A percentile compares a stretch with the other conserved stretches of the same genome.
Evolutionary conservation across 2,797 vertebrate species (phyloP).

Genomic region (Choloepus didactylus): DNA sequence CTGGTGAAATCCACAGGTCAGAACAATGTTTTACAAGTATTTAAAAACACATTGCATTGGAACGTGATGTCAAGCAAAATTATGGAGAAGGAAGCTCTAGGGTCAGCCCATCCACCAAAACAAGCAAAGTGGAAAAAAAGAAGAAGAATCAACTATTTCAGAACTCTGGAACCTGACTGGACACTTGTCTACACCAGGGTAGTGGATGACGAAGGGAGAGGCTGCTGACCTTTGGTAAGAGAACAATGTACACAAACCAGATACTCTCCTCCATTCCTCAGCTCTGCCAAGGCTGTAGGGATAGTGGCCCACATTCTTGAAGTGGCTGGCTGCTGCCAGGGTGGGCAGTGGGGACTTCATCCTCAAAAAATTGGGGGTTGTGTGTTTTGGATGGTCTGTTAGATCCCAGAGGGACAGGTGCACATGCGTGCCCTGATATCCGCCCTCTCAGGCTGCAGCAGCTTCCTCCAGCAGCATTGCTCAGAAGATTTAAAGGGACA

Average conservation of each 20-base stretch:
- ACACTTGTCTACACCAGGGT: background rate
- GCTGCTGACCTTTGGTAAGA: background rate
- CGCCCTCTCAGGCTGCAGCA: background rate
- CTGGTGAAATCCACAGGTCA: background rate
- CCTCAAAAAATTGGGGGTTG: too few relatives aligned
- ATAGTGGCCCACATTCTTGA: background rate
- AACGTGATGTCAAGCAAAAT: too few relatives aligned
- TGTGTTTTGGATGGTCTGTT: background rate
- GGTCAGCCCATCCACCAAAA: background rate
- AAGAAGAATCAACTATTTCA: background rate
- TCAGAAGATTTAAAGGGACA: background rate
- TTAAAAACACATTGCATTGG: background rate
- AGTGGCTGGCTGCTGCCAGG: background rate
- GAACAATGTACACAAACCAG: background rate
- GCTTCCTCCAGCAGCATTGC: background rate
- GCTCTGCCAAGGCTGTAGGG: background rate
- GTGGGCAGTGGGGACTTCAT: background rate
- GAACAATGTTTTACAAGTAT: slow-evolving; percentile 17
- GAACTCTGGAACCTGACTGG: background rate
- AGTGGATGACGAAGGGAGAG: background rate
- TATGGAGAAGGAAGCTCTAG: background rate
- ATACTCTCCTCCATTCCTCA: background rate
- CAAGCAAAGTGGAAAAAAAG: background rate
- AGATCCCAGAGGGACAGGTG: background rate
- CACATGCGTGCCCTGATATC: background rate